These are phyloP conservation scores for Cenopis cana DNA, from an alignment of 2,888 invertebrate genomes.

Conservation along the genomic window DNA sequence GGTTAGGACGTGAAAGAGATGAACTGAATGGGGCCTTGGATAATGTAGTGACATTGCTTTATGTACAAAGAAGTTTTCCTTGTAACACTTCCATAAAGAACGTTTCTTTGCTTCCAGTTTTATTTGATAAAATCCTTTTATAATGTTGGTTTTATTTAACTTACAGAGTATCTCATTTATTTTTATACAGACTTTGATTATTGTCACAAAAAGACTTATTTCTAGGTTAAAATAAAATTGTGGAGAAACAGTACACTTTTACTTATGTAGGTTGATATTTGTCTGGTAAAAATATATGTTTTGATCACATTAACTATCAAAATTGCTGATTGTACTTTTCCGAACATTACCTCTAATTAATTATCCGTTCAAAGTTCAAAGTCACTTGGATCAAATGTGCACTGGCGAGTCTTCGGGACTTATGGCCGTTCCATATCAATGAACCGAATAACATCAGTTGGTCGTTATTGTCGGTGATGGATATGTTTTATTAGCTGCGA, in stretches of 20 bases:
- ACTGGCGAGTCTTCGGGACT: conserved; percentile 25
- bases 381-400: background rate
- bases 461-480: background rate
- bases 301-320: no score
- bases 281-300: no score
- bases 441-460: conserved; percentile 30
- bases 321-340: no score
- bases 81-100: background rate
- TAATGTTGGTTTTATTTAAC: background rate
- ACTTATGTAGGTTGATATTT: no score
- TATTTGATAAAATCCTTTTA: conserved; percentile 10
- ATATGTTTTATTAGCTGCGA: no score
- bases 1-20: background rate
- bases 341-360: background rate
- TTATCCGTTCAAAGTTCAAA: background rate
- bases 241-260: no score
- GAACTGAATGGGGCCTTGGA: conserved; percentile 7
- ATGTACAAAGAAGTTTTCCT: conserved; percentile 28
- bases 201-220: background rate
- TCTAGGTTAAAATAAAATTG: no score
- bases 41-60: conserved; percentile 32
- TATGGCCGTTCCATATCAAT: conserved; percentile 29
- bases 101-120: background rate
- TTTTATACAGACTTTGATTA: background rate
- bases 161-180: background rate